Evolutionary conservation across 2,797 vertebrate genomes (phyloP), one percentile per base, ranked within the genome.

Genomic region (Halcyon leucocephala): DNA sequence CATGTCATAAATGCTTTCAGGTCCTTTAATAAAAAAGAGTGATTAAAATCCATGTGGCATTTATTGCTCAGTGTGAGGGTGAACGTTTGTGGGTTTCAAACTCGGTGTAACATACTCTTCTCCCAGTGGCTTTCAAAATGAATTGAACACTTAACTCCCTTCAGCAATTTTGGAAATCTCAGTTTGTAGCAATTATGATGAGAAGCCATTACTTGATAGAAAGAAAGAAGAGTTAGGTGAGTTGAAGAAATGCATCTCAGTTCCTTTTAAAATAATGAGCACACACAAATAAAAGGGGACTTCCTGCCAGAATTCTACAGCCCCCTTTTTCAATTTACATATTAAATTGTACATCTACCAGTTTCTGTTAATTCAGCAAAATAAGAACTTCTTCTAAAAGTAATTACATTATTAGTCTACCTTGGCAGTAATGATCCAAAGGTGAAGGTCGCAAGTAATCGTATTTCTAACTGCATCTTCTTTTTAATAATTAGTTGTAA

Each of bases 301-400:
- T 82, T 85, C 62, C 76, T 93, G 79, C 65, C 87, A 94, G 69
- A 76, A 82, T 83, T 92, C 70, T 64, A 64, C 35, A 86, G 46
- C 31, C 37, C 61, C 37, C 33, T 52, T 88, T 96, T 93, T 80
- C 71, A 94, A 90, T 93, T 96, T 96, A 51, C 93, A 95, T 95
- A 84, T 96, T 96, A 73, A 87, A 95, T 93, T 94, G 71, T 83
- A 76, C 77, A 85, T 93, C 82, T 58, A 79, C 73, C 52, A 51
- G 74, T 72, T 78, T 95, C 77, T 96, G 91, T 91, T 95, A 96
- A 91, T 77, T 97, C 89, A 96, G 94, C 86, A 93, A 82, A 97
- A 92, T 60, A 81, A 86, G 90, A 90, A 86, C 55, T 74, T 94
- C 73, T 96, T 82, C 64, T 64, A 28, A 51, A 79, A 78, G 65